Conservation (phyloP, 2,113 vertebrate species). For the Platichthys stellatus region DNA sequence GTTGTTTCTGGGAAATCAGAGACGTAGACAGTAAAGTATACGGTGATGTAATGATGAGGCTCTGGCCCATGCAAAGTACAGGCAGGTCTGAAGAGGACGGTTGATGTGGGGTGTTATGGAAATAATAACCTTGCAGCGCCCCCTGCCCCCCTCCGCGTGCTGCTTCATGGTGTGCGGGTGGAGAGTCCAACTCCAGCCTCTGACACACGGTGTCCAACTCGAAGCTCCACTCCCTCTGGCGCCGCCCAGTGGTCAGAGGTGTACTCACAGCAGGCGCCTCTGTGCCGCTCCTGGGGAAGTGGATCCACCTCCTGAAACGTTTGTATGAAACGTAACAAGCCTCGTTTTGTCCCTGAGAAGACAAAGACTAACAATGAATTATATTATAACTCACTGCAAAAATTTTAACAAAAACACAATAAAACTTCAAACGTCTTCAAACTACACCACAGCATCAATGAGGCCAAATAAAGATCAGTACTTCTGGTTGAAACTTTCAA, state of each 20-base stretch:
- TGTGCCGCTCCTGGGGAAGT: conserved; percentile 1
- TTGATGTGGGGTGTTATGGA: neutral
- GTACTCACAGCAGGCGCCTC: conserved; percentile 69
- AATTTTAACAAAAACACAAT: neutral
- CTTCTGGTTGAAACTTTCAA: neutral
- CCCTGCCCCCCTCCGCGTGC: neutral
- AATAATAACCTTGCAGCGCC: neutral
- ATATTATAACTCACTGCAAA: neutral
- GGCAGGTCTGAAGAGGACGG: too few relatives aligned
- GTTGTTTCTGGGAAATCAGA: too few relatives aligned
- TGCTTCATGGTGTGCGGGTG: conserved; percentile 25
- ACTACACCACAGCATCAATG: neutral
- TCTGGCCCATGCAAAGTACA: too few relatives aligned
- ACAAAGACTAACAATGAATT: neutral
- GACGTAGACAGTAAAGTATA: too few relatives aligned
- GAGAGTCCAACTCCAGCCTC: conserved; percentile 71
- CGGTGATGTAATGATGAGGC: too few relatives aligned
- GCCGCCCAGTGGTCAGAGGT: conserved; percentile 80
- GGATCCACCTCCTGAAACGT: conserved; percentile 67
- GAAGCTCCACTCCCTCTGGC: conserved; percentile 32
- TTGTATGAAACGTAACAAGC: conserved; percentile 42
- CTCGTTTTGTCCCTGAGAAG: conserved; percentile 27
- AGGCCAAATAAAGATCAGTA: neutral
- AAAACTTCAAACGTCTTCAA: too few relatives aligned
- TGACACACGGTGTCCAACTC: conserved; percentile 68